A percentile compares a stretch with the other conserved stretches of the same genome.
Evolutionary conservation across 1,140 invertebrate species (phyloP).

Genomic region (Hormaphis cornu): DNA sequence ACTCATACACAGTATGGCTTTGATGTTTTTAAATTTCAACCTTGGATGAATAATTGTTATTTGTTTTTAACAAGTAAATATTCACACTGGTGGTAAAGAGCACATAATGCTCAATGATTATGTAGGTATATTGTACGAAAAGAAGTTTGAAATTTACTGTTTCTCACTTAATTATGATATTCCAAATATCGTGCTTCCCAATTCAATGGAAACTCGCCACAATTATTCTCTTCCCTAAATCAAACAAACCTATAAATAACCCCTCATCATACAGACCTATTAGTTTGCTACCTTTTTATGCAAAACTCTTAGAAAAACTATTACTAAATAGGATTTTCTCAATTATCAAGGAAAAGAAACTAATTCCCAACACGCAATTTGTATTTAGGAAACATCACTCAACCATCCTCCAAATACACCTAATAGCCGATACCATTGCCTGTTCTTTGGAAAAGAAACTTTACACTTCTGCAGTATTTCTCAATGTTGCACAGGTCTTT

Average conservation of each 20-base stretch:
- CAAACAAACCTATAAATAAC: conserved; percentile 36
- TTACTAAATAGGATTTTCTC: conserved; percentile 33
- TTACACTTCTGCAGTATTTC: conserved; percentile 34
- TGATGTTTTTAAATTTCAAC: too few species aligned
- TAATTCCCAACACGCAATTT: conserved; percentile 30
- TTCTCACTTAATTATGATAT: too few species aligned
- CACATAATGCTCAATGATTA: too few species aligned
- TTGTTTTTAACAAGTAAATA: too few species aligned
- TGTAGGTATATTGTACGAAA: too few species aligned
- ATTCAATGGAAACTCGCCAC: too few species aligned
- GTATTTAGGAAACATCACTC: conserved; percentile 10
- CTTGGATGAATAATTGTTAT: too few species aligned
- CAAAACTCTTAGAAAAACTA: too few species aligned
- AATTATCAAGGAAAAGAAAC: not conserved
- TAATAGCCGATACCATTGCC: not conserved
- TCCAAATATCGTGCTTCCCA: too few species aligned
- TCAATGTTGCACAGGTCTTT: not conserved
- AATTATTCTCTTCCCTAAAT: not conserved
- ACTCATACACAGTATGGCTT: too few species aligned
- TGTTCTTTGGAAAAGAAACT: not conserved
- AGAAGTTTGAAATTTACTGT: too few species aligned
- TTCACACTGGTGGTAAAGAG: too few species aligned
- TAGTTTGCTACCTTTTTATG: conserved; percentile 36
- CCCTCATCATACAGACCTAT: conserved; percentile 40
- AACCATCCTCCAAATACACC: conserved; percentile 14